Percentiles rank a stretch among this genome's conserved stretches.
These are phyloP conservation scores for Agapornis roseicollis DNA, from an alignment of 2,113 vertebrate species.

Conservation along the genomic window DNA sequence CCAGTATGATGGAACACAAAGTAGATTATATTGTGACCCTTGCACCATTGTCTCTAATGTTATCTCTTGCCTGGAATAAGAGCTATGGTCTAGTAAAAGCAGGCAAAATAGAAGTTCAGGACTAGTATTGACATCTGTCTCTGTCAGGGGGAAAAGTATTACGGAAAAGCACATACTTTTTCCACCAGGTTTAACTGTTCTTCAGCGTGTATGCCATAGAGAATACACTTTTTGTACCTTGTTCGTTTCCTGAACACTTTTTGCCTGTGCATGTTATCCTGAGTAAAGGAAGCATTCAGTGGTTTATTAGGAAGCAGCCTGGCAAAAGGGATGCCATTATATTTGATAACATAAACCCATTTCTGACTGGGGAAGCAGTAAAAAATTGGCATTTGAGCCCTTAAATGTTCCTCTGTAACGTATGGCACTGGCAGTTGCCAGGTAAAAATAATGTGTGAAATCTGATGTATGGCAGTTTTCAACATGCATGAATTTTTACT, in stretches of 20 bases:
- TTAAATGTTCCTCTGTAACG: background rate
- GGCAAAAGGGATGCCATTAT: background rate
- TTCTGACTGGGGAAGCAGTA: background rate
- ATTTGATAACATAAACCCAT: background rate
- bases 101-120: background rate
- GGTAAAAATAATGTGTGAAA: background rate
- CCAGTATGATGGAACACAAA: background rate
- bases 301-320: background rate
- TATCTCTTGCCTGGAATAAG: background rate
- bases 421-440: background rate
- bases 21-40: background rate
- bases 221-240: background rate
- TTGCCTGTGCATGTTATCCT: background rate
- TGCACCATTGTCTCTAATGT: background rate
- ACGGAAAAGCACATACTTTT: background rate
- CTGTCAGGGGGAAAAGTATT: background rate
- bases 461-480: background rate
- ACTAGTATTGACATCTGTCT: background rate
- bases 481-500: background rate
- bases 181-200: background rate
- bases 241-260: background rate
- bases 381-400: background rate
- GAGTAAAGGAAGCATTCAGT: background rate
- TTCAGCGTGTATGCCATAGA: background rate
- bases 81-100: background rate